Conservation (phyloP, 2,888 invertebrate species). For the Erannis defoliaria region DNA sequence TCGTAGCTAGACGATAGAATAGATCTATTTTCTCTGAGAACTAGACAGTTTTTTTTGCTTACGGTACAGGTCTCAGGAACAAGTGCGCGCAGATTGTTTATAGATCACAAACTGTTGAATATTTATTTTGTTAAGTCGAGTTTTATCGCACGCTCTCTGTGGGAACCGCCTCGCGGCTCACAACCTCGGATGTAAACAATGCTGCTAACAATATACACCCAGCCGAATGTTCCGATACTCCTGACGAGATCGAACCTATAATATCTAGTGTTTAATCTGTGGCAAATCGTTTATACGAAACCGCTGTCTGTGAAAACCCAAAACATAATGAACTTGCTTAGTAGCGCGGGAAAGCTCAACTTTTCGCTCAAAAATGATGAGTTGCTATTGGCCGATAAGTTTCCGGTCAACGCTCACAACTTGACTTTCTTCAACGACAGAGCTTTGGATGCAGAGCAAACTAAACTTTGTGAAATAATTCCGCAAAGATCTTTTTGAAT, state of each 20-base stretch:
- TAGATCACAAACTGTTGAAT: constrained; percentile 77
- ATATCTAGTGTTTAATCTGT: background rate
- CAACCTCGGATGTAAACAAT: constrained; percentile 60
- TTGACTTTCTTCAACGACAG: too few species aligned
- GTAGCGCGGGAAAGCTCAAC: too few species aligned
- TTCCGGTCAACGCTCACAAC: too few species aligned
- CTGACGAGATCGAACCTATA: background rate
- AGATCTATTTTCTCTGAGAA: background rate
- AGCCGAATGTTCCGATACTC: background rate
- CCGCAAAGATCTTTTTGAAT: too few species aligned
- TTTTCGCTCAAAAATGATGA: too few species aligned
- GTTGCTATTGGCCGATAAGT: too few species aligned
- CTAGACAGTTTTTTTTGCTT: constrained; percentile 45
- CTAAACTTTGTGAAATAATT: too few species aligned
- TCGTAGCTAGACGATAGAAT: too few species aligned
- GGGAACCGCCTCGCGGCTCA: constrained; percentile 66
- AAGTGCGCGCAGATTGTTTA: constrained; percentile 77
- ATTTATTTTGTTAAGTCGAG: constrained; percentile 83
- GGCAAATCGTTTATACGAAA: too few species aligned
- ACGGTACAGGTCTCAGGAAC: constrained; percentile 62
- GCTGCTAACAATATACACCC: constrained; percentile 26
- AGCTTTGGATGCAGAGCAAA: too few species aligned
- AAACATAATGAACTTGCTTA: too few species aligned
- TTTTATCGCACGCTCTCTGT: constrained; percentile 78
- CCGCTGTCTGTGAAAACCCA: too few species aligned